phyloP scores from a whole-genome alignment of 2,797 vertebrate species.

The Pelochelys cantorii region DNA sequence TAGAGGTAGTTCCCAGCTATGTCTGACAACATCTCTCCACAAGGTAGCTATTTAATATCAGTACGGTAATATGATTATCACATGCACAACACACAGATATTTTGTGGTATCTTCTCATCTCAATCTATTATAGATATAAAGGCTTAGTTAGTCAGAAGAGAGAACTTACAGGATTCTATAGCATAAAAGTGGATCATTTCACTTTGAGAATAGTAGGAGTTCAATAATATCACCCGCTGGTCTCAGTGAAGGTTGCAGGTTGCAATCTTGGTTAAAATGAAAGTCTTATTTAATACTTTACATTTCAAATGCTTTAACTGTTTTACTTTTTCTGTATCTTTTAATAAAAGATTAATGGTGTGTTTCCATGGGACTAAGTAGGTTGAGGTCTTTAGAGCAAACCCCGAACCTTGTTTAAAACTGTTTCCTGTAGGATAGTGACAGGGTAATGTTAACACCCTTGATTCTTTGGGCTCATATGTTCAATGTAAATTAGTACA shows the following conservation, averaged over 20 bases:
- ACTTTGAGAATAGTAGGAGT: background rate
- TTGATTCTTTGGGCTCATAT: too few species aligned
- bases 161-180: background rate
- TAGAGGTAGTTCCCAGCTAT: background rate
- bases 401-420: too few species aligned
- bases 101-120: background rate
- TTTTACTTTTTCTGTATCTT: too few species aligned
- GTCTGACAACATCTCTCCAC: background rate
- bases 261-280: background rate
- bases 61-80: background rate
- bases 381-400: too few species aligned
- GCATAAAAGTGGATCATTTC: rapidly evolving
- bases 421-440: too few species aligned
- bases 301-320: too few species aligned
- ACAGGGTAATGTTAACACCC: too few species aligned
- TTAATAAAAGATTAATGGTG: too few species aligned
- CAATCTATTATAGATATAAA: background rate
- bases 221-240: background rate
- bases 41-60: background rate
- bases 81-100: background rate
- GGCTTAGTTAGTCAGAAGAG: background rate
- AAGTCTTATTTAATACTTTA: too few species aligned
- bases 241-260: background rate
- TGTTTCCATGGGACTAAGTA: too few species aligned
- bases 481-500: background rate